Percentiles rank a stretch among this genome's conserved stretches.
These are phyloP conservation scores for Adrianichthys oophorus DNA, from an alignment of 2,797 vertebrate species.

Conservation along the genomic window DNA sequence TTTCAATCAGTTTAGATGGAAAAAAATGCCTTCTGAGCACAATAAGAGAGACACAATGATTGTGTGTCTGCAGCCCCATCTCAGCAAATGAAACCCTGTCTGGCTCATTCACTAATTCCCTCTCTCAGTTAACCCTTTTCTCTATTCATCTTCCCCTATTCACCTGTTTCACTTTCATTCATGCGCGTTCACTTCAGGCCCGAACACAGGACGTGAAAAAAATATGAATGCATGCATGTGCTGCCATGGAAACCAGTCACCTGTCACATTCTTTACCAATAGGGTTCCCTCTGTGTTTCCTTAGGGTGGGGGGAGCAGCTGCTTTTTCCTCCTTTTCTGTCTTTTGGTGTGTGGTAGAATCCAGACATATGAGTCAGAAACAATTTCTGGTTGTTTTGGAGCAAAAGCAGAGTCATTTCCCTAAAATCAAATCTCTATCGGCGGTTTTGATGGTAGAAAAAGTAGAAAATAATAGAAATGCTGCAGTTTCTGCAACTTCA, in stretches of 20 bases:
- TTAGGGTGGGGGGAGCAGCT: constrained; percentile 8
- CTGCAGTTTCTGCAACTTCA: not conserved
- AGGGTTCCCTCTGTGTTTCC: constrained; percentile 39
- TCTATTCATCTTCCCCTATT: constrained; percentile 51
- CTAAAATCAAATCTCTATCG: constrained; percentile 6
- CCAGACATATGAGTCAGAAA: constrained; percentile 57
- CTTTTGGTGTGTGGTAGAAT: constrained; percentile 37
- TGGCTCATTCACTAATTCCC: constrained; percentile 13
- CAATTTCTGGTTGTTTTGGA: not conserved
- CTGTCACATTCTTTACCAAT: constrained; percentile 60
- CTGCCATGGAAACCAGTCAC: constrained; percentile 66
- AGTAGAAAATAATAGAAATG: not conserved
- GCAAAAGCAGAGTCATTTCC: constrained; percentile 22
- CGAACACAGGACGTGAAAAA: not conserved
- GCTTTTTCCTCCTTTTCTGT: constrained; percentile 16
- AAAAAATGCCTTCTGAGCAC: not conserved
- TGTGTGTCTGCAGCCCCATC: constrained; percentile 12
- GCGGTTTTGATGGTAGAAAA: not conserved
- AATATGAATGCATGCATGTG: constrained; percentile 61
- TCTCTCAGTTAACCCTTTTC: constrained; percentile 8
- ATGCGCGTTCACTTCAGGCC: constrained; percentile 48
- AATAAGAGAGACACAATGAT: not conserved
- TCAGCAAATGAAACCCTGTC: constrained; percentile 9
- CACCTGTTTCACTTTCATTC: constrained; percentile 59
- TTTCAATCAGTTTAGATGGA: not conserved